Evolutionary conservation across 1,140 invertebrate genomes (phyloP).

Genomic region (Calliopsis andreniformis): DNA sequence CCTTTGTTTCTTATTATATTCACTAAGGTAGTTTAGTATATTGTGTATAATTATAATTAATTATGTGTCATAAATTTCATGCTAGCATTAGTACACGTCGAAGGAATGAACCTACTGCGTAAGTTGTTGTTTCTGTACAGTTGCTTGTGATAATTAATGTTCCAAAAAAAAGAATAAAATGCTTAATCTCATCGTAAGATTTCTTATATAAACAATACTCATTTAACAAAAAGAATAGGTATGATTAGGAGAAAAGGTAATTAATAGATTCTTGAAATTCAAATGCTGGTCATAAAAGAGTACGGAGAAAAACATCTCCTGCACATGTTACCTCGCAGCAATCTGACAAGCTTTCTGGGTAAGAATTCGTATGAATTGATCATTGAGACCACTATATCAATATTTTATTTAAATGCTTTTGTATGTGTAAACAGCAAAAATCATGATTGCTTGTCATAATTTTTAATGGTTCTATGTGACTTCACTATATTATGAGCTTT

Average conservation of each 20-base stretch:
- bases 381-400: conserved; percentile 8
- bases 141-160: not conserved
- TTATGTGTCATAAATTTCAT: conserved; percentile 58
- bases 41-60: not conserved
- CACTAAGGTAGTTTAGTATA: not conserved
- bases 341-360: conserved; percentile 76
- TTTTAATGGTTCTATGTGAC: not conserved
- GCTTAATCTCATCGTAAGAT: not conserved
- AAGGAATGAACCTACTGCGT: conserved; percentile 83
- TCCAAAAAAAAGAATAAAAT: not conserved
- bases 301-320: conserved; percentile 87
- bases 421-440: conserved; percentile 14
- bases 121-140: conserved; percentile 73
- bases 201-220: not conserved
- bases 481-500: not conserved
- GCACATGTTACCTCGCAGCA: conserved; percentile 81
- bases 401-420: conserved; percentile 38
- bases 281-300: conserved; percentile 82
- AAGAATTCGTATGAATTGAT: conserved; percentile 63
- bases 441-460: conserved; percentile 3
- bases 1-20: not conserved
- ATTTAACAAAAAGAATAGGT: conserved; percentile 6
- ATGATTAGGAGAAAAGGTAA: conserved; percentile 34
- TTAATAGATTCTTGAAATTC: conserved; percentile 72
- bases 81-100: conserved; percentile 76